These are phyloP conservation scores for Oxyura jamaicensis DNA, from an alignment of 2,113 vertebrate genomes.

Conservation along the genomic window DNA sequence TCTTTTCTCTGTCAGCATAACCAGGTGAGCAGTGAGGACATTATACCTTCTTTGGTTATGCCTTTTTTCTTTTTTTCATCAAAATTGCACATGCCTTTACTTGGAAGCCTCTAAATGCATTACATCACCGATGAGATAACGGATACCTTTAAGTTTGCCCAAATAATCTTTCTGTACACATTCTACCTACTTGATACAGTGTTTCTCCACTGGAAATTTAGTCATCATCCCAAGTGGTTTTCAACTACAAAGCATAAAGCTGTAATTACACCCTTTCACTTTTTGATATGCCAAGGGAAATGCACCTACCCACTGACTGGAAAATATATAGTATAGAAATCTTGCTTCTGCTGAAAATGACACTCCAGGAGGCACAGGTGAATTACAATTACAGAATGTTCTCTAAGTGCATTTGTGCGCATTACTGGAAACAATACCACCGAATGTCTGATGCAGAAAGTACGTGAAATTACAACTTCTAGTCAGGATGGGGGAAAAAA, in stretches of 20 bases:
- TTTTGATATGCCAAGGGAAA: background rate
- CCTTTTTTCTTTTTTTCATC: background rate
- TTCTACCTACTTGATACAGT: background rate
- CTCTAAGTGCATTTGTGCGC: background rate
- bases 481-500: background rate
- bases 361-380: background rate
- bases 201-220: conserved; percentile 15
- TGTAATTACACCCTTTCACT: conserved; percentile 30
- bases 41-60: background rate
- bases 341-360: conserved; percentile 10
- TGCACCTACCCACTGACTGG: background rate
- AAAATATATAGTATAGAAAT: background rate
- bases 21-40: background rate
- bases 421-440: background rate
- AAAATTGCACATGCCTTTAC: background rate
- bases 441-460: background rate
- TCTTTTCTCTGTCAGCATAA: background rate
- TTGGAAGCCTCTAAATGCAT: background rate
- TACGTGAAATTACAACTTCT: background rate
- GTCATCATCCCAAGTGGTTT: conserved; percentile 31
- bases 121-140: background rate
- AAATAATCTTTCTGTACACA: background rate
- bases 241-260: background rate
- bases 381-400: background rate
- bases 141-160: background rate